A percentile compares a stretch with the other conserved stretches of the same genome.
Evolutionary conservation across 2,113 vertebrate genomes (phyloP).

Genomic region (Seriola aureovittata): DNA sequence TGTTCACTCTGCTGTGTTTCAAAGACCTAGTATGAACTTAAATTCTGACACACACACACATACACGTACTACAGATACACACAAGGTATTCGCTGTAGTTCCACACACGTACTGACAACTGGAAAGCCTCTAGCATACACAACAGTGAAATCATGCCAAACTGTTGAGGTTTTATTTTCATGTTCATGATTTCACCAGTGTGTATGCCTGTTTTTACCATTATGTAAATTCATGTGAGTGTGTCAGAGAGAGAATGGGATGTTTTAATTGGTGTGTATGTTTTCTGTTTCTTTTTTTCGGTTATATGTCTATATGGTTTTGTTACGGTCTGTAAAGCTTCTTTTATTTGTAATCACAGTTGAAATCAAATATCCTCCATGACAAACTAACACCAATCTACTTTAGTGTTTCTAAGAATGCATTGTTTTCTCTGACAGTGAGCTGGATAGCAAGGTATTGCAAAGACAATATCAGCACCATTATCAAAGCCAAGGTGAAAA

Average conservation of each 20-base stretch:
- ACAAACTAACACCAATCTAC: no score
- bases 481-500: conserved; percentile 32
- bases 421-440: conserved; percentile 8
- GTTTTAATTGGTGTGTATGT: neutral
- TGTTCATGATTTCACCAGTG: no score
- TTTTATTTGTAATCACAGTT: neutral
- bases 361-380: neutral
- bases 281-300: no score
- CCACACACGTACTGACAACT: no score
- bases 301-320: neutral
- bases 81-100: no score
- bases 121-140: neutral
- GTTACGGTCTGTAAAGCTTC: neutral
- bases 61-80: neutral
- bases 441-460: neutral
- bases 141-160: neutral
- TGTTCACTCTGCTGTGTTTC: conserved; percentile 1
- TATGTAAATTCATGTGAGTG: no score
- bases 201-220: no score
- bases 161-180: no score
- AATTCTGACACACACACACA: neutral
- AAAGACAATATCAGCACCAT: conserved; percentile 9
- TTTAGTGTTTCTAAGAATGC: neutral
- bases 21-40: conserved; percentile 4
- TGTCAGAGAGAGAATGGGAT: no score